Evolutionary conservation across 2,113 vertebrate genomes (phyloP), one percentile per base, ranked within the genome.

Genomic region (Neodon shergylaensis): DNA sequence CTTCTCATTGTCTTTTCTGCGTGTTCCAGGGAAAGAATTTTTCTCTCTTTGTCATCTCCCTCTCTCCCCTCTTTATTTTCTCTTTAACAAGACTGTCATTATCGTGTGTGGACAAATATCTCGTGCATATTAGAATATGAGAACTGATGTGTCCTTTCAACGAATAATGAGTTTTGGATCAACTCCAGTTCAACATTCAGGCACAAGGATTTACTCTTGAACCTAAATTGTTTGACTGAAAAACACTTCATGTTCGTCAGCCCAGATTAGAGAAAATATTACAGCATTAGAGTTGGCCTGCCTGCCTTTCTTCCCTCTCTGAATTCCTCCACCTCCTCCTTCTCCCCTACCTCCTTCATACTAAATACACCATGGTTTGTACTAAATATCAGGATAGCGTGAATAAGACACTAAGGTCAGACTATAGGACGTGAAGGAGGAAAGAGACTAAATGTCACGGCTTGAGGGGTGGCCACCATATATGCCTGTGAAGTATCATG

Each of bases 81-180:
- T 88, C 19, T 31, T 49, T 96, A 94, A 77, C 61, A 90, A 95
- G 44, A 12, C 31, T 87, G 31, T 39, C 54, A 84, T 89, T 92
- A 84, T 44, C 16, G 58, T 31, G 5, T 89, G 21, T 58, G 61
- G 78, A 68, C 33, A 83, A 78, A 84, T 79, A 66, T 82, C 73
- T n/a, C 28, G 49, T 61, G 83, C 33, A 63, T 81, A 66, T 66
- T 52, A 85, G 61, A 91, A 26, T 44, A 86, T 3, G 17, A 79
- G 28, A 72, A 84, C n/a, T 70, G 82, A 76, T 79, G 79, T 87
- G 77, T 85, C 66, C 85, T 97, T 96, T 88, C 72, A 85, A 47
- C 33, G 78, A 90, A 92, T 82, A 88, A 88, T 77, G 65, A 79
- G 58, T 42, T 88, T 78, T 96, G 95, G 61, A 74, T 95, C 31